Evolutionary conservation across 2,797 vertebrate genomes (phyloP).

Genomic region (Sparus aurata): DNA sequence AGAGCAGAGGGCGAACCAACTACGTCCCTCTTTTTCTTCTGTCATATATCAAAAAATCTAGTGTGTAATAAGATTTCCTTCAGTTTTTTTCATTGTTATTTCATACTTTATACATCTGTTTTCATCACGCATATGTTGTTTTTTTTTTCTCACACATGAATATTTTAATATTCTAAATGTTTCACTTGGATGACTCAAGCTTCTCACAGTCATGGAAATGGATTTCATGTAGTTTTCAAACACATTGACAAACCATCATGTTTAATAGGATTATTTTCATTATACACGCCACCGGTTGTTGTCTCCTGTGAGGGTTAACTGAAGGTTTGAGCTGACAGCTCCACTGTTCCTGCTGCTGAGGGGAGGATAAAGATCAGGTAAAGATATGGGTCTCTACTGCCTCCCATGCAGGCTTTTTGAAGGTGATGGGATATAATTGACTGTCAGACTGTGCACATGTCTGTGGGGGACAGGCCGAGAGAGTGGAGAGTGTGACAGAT

Average conservation of each 20-base stretch:
- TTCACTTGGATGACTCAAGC: conserved; percentile 20
- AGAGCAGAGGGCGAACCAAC: conserved; percentile 7
- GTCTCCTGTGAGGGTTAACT: conserved; percentile 55
- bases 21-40: conserved; percentile 11
- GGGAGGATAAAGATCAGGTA: conserved; percentile 72
- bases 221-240: conserved; percentile 2
- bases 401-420: conserved; percentile 57
- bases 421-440: conserved; percentile 77
- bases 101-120: conserved; percentile 25
- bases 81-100: conserved; percentile 15
- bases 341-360: conserved; percentile 45
- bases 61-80: conserved; percentile 23
- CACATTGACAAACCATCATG: background rate
- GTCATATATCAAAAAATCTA: conserved; percentile 21
- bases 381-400: conserved; percentile 59
- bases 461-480: conserved; percentile 45
- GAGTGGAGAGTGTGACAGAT: conserved; percentile 57
- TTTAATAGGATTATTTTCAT: conserved; percentile 18
- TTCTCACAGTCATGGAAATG: background rate
- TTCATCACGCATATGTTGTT: conserved; percentile 4
- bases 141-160: background rate
- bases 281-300: background rate
- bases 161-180: conserved; percentile 39
- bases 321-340: conserved; percentile 69
- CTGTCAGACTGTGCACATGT: conserved; percentile 60